Percentiles rank a stretch among this genome's conserved stretches.
Evolutionary conservation across 2,888 invertebrate species (phyloP).

Genomic region (Diarsia rubi): DNA sequence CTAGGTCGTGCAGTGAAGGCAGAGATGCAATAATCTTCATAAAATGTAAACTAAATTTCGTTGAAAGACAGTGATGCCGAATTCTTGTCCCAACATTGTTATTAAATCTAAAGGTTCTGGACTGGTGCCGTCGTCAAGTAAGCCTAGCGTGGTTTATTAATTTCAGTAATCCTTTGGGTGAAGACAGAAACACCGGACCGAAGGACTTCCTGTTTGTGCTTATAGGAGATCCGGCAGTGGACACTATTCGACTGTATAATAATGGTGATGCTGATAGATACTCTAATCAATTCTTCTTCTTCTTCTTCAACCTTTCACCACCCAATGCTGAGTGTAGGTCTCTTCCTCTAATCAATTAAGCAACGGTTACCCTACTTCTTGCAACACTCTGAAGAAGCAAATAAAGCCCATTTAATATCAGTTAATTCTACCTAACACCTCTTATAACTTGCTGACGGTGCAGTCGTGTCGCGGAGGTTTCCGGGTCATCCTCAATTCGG

Average conservation of each 20-base stretch:
- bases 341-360: background rate
- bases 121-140: background rate
- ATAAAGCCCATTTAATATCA: background rate
- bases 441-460: slow-evolving; percentile 51
- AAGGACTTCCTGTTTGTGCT: too few relatives aligned
- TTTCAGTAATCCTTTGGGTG: background rate
- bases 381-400: too few relatives aligned
- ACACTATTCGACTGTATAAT: background rate
- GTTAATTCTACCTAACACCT: background rate
- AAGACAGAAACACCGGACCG: background rate
- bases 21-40: too few relatives aligned
- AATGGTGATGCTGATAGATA: background rate
- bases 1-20: too few relatives aligned
- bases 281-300: background rate
- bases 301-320: too few relatives aligned
- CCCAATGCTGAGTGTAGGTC: too few relatives aligned
- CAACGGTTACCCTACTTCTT: background rate
- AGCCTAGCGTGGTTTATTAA: background rate
- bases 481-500: slow-evolving; percentile 73
- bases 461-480: slow-evolving; percentile 66
- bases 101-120: background rate
- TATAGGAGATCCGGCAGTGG: background rate
- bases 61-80: background rate
- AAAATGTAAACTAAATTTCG: too few relatives aligned
- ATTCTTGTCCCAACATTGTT: background rate